Base-by-base conservation (phyloP, 2,888 invertebrate genomes). In the Eupithecia subfuscata region DNA sequence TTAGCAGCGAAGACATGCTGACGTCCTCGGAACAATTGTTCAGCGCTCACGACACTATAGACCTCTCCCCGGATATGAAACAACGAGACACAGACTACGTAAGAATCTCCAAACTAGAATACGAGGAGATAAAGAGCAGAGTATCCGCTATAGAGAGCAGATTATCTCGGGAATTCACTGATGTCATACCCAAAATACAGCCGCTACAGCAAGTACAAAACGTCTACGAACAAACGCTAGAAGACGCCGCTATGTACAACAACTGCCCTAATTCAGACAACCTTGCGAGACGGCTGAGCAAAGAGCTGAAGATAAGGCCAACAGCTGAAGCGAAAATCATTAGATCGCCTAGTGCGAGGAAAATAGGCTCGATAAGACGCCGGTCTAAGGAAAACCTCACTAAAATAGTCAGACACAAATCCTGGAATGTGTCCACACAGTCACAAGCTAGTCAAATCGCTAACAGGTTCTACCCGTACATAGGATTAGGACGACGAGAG, bases 321-420 rank as follows among this genome's bases (percentile, higher is more conserved):
- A 97, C 96, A 76, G 95, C 95, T 52, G 97, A 97, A 83, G 95
- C 96, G 71, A 96, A 96, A 84, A 95, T 97, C 11, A 97, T 97
- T 78, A 92, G 97, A 80, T 97, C 97, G 0, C 98, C 97, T 0
- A 97, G 97, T 87, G 97, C 97, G 2, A 95, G 97, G 71, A 97
- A 97, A 95, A 98, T 97, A 76, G 97, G 97, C 30, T 96, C 96
- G 12, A 95, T 97, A 81, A 92, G 97, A 84, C 95, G 97, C 69
- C 93, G 97, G 71, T 97, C 97, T 0, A 96, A 96, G 86, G 97
- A 97, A 82, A 94, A 95, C 79, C 88, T 91, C 67, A 94, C 92
- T 2, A 95, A 95, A 88, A 89, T 96, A 40, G 93, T 95, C 30
- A 92, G 97, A 48, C 96, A 96, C 81, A 96, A 96, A 82, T 96